Conservation (phyloP, 2,888 invertebrate species). For the Agrilus mali region DNA sequence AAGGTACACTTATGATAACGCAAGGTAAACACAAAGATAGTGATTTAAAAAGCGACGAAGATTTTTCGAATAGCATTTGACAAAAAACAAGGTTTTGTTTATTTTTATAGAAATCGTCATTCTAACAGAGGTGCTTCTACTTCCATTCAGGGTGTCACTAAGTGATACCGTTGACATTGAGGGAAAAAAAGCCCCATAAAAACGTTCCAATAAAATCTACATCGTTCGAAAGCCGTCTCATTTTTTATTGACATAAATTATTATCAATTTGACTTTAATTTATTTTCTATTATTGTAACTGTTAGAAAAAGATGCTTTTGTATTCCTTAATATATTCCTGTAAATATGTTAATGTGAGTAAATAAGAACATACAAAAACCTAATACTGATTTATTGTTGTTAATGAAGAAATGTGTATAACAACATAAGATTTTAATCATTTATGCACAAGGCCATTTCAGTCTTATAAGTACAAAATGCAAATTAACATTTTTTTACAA, state of each 20-base stretch:
- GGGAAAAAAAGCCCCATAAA: too few species aligned
- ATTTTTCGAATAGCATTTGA: neutral
- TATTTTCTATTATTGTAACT: too few species aligned
- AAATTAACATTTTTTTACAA: too few species aligned
- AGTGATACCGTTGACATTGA: neutral
- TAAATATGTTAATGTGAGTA: conserved; percentile 12
- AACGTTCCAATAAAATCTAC: too few species aligned
- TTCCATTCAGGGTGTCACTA: conserved; percentile 17
- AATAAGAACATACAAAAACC: conserved; percentile 6
- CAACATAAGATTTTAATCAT: too few species aligned
- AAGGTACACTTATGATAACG: conserved; percentile 4
- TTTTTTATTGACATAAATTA: too few species aligned
- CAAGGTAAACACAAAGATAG: conserved; percentile 4
- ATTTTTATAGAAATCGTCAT: conserved; percentile 15
- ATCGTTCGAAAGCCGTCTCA: too few species aligned
- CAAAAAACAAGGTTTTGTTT: neutral
- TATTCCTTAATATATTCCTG: conserved; percentile 12
- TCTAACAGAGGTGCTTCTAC: conserved; percentile 17
- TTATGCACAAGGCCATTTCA: too few species aligned
- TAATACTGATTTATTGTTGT: conserved; percentile 7
- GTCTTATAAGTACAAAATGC: too few species aligned
- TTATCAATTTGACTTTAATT: too few species aligned
- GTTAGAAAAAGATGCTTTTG: neutral
- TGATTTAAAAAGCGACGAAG: conserved; percentile 3
- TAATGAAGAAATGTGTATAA: neutral